Evolutionary conservation across 2,888 invertebrate genomes (phyloP).

Genomic region (Brachynemurus nebulosus): DNA sequence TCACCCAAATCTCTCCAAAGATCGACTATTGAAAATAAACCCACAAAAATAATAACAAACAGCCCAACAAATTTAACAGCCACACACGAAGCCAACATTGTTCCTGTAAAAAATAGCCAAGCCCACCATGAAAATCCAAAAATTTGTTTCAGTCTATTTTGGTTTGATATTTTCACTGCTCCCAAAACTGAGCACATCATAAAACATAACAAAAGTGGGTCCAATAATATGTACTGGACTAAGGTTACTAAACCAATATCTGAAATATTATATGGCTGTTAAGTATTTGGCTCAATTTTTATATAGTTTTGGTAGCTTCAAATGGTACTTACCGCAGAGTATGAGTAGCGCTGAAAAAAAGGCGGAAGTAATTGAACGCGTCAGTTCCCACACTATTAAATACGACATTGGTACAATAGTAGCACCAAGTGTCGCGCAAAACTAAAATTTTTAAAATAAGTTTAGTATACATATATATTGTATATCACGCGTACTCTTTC

Average conservation of each 20-base stretch:
- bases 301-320: too few relatives aligned
- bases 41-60: conserved; percentile 78
- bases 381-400: conserved; percentile 79
- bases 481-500: too few relatives aligned
- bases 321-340: conserved; percentile 56
- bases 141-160: conserved; percentile 27
- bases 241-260: conserved; percentile 83
- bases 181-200: conserved; percentile 79
- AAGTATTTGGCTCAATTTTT: too few relatives aligned
- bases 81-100: conserved; percentile 75
- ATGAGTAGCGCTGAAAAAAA: conserved; percentile 65
- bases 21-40: conserved; percentile 70
- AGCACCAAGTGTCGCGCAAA: conserved; percentile 81
- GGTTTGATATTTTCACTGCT: conserved; percentile 54
- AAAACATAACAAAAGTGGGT: conserved; percentile 85
- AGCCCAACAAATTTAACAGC: conserved; percentile 95
- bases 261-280: too few relatives aligned
- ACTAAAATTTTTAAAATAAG: too few relatives aligned
- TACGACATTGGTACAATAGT: conserved; percentile 75
- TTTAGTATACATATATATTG: too few relatives aligned
- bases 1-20: conserved; percentile 85
- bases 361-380: conserved; percentile 64
- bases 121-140: conserved; percentile 64
- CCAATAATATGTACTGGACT: conserved; percentile 82
- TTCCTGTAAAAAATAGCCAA: conserved; percentile 73